Evolutionary conservation across 2,113 vertebrate species (phyloP).

Genomic region (Phocoena sinus): DNA sequence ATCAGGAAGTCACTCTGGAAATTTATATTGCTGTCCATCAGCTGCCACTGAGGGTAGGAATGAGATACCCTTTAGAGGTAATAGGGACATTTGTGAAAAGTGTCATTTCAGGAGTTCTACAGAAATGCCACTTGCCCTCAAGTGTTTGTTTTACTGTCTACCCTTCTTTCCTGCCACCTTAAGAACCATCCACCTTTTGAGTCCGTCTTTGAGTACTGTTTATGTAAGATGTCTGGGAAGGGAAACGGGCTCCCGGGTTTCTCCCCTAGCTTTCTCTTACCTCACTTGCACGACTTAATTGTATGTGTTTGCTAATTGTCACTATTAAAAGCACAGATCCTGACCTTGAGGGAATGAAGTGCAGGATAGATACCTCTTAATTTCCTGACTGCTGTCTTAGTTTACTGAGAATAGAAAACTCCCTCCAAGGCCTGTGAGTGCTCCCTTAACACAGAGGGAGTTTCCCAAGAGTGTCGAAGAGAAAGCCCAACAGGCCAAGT

Average conservation of each 20-base stretch:
- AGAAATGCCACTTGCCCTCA: neutral
- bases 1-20: neutral
- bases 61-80: neutral
- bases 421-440: neutral
- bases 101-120: neutral
- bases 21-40: neutral
- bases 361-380: neutral
- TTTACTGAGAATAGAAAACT: constrained; percentile 26
- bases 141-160: neutral
- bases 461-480: neutral
- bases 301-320: constrained; percentile 35
- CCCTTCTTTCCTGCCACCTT: neutral
- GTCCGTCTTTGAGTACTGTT: neutral
- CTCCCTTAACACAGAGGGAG: neutral
- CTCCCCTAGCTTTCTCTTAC: neutral
- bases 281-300: constrained; percentile 16
- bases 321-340: constrained; percentile 43
- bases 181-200: neutral
- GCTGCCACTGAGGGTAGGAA: neutral
- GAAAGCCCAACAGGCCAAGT: neutral
- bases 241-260: neutral
- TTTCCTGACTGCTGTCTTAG: constrained; percentile 18
- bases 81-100: neutral
- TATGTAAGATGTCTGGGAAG: neutral
- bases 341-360: constrained; percentile 16